phyloP scores from a whole-genome alignment of 2,888 invertebrate species.

The Acrobasis repandana region DNA sequence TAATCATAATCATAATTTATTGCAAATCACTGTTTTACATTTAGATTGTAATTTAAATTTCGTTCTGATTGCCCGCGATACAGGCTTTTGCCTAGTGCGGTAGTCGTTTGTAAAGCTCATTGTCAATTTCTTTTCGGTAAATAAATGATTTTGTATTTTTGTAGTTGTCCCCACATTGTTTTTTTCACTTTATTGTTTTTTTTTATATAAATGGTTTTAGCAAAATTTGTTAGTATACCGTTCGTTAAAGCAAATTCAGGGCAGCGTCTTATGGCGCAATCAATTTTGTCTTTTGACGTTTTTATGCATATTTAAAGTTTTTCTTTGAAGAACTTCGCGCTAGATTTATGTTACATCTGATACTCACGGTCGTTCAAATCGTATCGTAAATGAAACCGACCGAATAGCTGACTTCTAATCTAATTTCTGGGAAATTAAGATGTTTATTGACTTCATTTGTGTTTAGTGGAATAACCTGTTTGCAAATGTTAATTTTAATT shows the following conservation, averaged over 20 bases:
- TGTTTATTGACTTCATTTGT: constrained; percentile 11
- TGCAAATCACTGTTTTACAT: too few relatives aligned
- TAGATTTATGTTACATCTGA: constrained; percentile 63
- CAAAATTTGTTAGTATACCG: constrained; percentile 64
- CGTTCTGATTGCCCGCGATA: too few relatives aligned
- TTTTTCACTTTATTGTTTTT: constrained; percentile 39
- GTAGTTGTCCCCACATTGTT: constrained; percentile 69
- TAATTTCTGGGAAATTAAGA: constrained; percentile 13
- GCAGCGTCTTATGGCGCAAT: constrained; percentile 57
- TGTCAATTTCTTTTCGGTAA: too few relatives aligned
- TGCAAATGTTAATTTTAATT: background rate
- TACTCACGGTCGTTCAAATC: constrained; percentile 46
- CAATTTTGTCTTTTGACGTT: constrained; percentile 75
- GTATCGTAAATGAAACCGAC: constrained; percentile 19
- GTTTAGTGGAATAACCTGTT: background rate
- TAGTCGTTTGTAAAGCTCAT: too few relatives aligned
- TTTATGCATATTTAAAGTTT: constrained; percentile 80
- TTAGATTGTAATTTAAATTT: too few relatives aligned
- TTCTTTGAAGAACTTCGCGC: constrained; percentile 70
- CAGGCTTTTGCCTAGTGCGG: too few relatives aligned
- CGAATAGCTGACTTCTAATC: constrained; percentile 12
- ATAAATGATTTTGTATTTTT: too few relatives aligned
- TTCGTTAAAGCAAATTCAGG: constrained; percentile 64
- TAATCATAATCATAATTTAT: too few relatives aligned
- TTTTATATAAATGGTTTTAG: constrained; percentile 69